These are phyloP conservation scores for Heteronetta atricapilla DNA, from an alignment of 2,113 vertebrate genomes.

Conservation along the genomic window DNA sequence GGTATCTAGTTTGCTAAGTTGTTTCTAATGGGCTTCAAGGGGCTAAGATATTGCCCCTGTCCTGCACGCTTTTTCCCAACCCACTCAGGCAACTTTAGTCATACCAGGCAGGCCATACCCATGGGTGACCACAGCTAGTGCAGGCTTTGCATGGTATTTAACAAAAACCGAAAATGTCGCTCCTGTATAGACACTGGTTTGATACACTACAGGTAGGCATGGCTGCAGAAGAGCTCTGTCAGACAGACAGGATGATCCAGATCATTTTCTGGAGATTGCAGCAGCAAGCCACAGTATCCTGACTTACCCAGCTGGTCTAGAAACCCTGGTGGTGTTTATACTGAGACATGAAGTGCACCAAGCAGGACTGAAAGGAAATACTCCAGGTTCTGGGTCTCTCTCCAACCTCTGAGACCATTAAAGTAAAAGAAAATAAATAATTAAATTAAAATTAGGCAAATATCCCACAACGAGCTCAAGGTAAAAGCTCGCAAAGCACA, in stretches of 20 bases:
- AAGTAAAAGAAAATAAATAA: background rate
- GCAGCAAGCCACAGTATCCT: rapidly evolving
- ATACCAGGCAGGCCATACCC: background rate
- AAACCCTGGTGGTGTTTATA: background rate
- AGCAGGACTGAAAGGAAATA: background rate
- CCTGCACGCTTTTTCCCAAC: background rate
- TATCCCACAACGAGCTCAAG: background rate
- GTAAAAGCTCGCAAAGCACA: background rate
- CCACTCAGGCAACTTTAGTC: background rate
- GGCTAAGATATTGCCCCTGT: background rate
- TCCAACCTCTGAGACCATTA: background rate
- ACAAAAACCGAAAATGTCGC: background rate
- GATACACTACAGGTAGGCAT: background rate
- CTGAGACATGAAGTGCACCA: background rate
- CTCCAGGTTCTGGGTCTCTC: background rate
- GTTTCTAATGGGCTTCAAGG: background rate
- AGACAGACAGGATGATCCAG: background rate
- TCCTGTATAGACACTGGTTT: background rate
- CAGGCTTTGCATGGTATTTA: background rate
- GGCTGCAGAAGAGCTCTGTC: background rate
- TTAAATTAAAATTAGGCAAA: background rate
- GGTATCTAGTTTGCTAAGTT: background rate
- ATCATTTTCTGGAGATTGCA: background rate
- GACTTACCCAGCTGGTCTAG: background rate
- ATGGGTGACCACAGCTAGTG: background rate